Base-by-base conservation (phyloP, 2,113 vertebrate genomes). In the Acanthochromis polyacanthus region DNA sequence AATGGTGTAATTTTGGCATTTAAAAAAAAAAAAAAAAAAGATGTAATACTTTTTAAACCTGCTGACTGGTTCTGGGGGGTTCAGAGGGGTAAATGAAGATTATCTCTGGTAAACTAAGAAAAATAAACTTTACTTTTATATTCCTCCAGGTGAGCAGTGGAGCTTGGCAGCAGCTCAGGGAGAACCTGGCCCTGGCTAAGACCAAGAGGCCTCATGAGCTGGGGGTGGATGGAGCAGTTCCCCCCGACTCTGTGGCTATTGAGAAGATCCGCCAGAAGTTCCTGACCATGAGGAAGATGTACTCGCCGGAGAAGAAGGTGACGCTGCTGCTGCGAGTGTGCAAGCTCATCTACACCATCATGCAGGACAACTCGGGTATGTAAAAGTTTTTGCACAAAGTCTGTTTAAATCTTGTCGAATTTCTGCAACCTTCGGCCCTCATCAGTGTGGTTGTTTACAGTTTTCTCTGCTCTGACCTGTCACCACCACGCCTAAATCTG, bases 221-320 rank as follows among this genome's bases (percentile, higher is more conserved):
- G 80, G 98, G 98, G 0, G 98, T 98, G 69, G 96, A 96, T 0
- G 96, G 97, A 5, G 96, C 95, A 0, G 95, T 90, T 32, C 94
- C 97, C 4, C 98, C 98, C 0, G 97, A 99, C 63, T 83, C 96
- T 0, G 88, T 97, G 82, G 96, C 97, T 0, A 94, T 99, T 50
- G 96, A 98, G 84, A 98, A 97, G 89, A 99, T 99, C 86, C 96
- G 96, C 72, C 94, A 97, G 78, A 99, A 99, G 83, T 96, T 99
- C 91, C 90, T 93, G 75, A 95, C 93, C 81, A 99, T 99, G 98
- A 95, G 96, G 89, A 99, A 98, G 84, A 96, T 96, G 96, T 99
- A 99, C 87, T 99, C 98, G 0, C 98, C 98, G 0, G 97, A 99
- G 83, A 98, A 98, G 91, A 99, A 99, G 86, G 98, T 99, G 84